A percentile compares a stretch with the other conserved stretches of the same genome.
Evolutionary conservation across 2,797 vertebrate species (phyloP).

Genomic region (Leucoraja ocellata): DNA sequence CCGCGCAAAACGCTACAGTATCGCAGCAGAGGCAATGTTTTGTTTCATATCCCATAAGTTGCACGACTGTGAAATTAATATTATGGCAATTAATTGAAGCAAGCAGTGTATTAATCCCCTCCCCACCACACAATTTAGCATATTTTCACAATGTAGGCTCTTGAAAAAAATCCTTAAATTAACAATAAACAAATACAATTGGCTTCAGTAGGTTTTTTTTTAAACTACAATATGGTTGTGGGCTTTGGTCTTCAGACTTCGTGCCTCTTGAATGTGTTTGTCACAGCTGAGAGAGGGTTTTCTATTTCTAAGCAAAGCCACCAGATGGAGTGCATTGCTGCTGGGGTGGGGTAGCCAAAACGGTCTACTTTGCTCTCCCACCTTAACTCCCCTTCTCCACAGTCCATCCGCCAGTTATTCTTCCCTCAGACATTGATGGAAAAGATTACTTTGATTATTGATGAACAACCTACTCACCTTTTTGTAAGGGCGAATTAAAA

Average conservation of each 20-base stretch:
- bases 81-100: background rate
- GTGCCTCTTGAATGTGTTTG: background rate
- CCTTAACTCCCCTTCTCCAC: no score
- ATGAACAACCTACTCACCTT: background rate
- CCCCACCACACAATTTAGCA: background rate
- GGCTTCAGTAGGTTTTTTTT: background rate
- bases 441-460: background rate
- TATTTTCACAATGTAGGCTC: background rate
- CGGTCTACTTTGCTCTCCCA: background rate
- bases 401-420: background rate
- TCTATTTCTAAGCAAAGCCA: constrained; percentile 1
- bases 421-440: background rate
- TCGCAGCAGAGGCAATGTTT: background rate
- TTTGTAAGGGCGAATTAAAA: background rate
- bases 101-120: background rate
- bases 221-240: no score
- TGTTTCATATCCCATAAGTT: background rate
- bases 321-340: background rate
- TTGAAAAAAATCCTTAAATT: background rate
- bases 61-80: constrained; percentile 10
- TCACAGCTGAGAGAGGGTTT: background rate
- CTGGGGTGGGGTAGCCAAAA: background rate
- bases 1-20: background rate
- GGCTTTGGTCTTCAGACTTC: background rate
- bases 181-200: background rate